Base-by-base conservation (phyloP, 2,888 invertebrate genomes). In the Globia sparganii region DNA sequence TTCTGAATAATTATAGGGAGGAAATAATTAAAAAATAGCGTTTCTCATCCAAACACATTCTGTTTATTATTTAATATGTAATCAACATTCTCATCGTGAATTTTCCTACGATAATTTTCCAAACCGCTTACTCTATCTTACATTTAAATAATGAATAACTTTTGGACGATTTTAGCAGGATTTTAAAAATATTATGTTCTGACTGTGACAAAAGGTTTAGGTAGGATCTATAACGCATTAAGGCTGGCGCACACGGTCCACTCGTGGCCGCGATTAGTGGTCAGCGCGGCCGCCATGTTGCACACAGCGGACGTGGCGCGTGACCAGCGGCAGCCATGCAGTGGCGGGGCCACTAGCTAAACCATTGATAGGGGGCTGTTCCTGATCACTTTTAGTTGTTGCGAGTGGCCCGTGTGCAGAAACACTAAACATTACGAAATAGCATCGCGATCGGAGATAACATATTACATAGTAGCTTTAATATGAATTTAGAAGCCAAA, bases 71-170 rank as follows among this genome's bases (percentile, higher is more conserved):
- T 91, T 92, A 94, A 93, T 95, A 92, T 91, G 88, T 93, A 93
- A 93, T 94, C 93, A 94, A 95, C 95, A 94, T 94, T 92, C 91
- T 93, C 83, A 84, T 92, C 91, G 89, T 92, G 93, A 94, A 93
- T 93, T 93, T 93, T 91, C 87, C 95, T 95, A 95, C 92, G 91
- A 93, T 93, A 94, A 93, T 93, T 93, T 93, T 94, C 94, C 94
- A 95, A 96, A 96, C 95, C 94, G 88, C 95, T 95, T 95, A 95
- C 77, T 80, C 84, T 94, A 94, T 91, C 95, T 94, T 95, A 95
- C 72, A 89, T 91, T 92, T 94, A 95, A 88, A 91, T 93, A 94
- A 91, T 87, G 88, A 89, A 92, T 92, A 93, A 90, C 86, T 92
- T 94, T 93, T 95, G 96, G 96, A 96, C 96, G 95, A 95, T 91